Conservation (phyloP, 2,113 vertebrate species). For the Vombatus ursinus region DNA sequence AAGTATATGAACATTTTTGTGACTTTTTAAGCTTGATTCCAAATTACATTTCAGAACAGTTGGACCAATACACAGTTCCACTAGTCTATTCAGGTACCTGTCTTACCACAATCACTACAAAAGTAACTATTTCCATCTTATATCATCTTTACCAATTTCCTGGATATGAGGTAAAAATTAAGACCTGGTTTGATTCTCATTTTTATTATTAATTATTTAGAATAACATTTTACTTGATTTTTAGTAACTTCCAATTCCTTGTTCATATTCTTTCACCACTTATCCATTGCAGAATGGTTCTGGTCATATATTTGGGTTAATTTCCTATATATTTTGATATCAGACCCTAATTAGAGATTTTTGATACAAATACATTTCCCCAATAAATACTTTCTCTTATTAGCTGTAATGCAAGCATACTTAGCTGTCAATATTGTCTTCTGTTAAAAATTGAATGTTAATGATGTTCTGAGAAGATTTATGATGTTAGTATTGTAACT, state of each 20-base stretch:
- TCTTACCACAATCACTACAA: neutral
- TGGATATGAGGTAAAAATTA: neutral
- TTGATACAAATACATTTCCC: neutral
- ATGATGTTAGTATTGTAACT: constrained; percentile 22
- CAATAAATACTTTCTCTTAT: neutral
- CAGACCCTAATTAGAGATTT: neutral
- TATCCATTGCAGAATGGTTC: neutral
- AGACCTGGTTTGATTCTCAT: neutral
- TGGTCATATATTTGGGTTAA: neutral
- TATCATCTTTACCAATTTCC: neutral
- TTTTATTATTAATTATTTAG: neutral
- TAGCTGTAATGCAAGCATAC: neutral
- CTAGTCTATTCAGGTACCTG: neutral
- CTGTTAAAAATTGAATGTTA: neutral
- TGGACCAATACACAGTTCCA: neutral
- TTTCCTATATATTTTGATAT: neutral
- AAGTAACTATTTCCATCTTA: neutral
- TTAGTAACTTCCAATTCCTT: neutral
- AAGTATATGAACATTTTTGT: neutral
- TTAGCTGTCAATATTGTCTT: neutral
- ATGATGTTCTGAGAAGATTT: neutral
- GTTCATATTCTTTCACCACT: neutral
- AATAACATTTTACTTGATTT: neutral
- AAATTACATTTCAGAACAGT: neutral
- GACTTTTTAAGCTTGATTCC: neutral